Percentiles rank a stretch among this genome's conserved stretches.
phyloP scores from a whole-genome alignment of 2,113 vertebrate species.

The Malurus alboscapulatus region DNA sequence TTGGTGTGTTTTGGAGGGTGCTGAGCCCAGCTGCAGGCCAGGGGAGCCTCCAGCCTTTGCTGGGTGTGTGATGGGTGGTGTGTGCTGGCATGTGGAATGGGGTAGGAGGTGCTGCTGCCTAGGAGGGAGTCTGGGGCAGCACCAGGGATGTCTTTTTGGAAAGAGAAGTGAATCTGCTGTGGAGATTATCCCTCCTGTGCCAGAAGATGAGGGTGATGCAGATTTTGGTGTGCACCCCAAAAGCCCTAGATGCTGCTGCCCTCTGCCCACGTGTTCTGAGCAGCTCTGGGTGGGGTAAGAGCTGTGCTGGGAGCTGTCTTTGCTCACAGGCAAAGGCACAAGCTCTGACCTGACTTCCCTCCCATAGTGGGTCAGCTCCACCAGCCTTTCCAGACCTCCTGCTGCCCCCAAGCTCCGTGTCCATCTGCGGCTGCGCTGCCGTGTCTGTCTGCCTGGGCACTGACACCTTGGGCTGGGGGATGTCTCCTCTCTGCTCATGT shows the following conservation, averaged over 20 bases:
- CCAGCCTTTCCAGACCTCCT: not conserved
- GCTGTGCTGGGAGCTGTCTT: not conserved
- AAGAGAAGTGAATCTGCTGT: not conserved
- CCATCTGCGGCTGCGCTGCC: fast-evolving
- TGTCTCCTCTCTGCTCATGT: not conserved
- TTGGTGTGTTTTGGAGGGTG: not conserved
- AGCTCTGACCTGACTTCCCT: not conserved
- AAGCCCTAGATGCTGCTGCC: not conserved
- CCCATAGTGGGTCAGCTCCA: fast-evolving
- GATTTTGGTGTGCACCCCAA: fast-evolving
- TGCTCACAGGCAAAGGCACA: not conserved
- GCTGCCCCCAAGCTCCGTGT: fast-evolving
- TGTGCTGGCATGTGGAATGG: fast-evolving
- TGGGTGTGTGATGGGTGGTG: not conserved
- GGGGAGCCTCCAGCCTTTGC: fast-evolving
- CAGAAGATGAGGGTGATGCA: not conserved
- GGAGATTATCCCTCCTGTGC: not conserved
- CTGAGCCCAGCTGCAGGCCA: not conserved
- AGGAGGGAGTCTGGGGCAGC: fast-evolving
- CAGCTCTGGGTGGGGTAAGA: fast-evolving
- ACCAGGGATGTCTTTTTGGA: fast-evolving
- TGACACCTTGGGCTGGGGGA: fast-evolving
- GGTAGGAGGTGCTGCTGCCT: not conserved
- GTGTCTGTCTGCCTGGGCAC: not conserved
- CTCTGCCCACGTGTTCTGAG: not conserved